These are phyloP conservation scores for Drosophila dives DNA, from an alignment of 2,888 invertebrate species.

Conservation along the genomic window DNA sequence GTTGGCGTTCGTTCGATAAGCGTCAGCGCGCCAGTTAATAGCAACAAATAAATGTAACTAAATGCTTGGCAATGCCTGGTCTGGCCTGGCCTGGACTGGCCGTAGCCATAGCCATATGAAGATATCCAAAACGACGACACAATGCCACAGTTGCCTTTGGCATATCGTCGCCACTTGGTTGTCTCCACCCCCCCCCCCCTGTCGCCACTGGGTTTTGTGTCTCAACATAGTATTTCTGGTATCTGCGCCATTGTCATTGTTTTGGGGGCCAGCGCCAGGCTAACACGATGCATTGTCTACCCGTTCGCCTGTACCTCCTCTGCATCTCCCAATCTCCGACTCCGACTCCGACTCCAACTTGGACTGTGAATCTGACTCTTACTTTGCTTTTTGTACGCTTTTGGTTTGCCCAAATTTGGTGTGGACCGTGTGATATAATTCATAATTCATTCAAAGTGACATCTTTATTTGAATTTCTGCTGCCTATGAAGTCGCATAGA, in stretches of 20 bases:
- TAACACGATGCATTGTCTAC: conserved; percentile 48
- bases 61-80: conserved; percentile 73
- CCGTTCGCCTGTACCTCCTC: conserved; percentile 1
- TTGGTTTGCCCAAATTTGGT: conserved; percentile 74
- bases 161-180: conserved; percentile 79
- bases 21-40: conserved; percentile 84
- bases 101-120: conserved; percentile 76
- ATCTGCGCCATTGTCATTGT: conserved; percentile 69
- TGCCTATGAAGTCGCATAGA: background rate
- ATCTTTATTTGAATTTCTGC: conserved; percentile 74
- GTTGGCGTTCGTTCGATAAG: conserved; percentile 71
- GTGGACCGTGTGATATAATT: conserved; percentile 76
- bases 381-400: conserved; percentile 26
- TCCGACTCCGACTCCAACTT: conserved; percentile 11
- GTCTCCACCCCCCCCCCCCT: conserved; percentile 12
- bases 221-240: conserved; percentile 58
- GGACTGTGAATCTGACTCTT: conserved; percentile 30
- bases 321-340: conserved; percentile 4
- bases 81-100: background rate
- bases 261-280: conserved; percentile 49
- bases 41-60: conserved; percentile 85
- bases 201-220: conserved; percentile 22
- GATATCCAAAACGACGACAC: conserved; percentile 84
- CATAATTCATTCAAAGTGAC: conserved; percentile 77
- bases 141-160: conserved; percentile 83